phyloP scores from a whole-genome alignment of 2,888 invertebrate genomes.

The Seira sanloemensis region DNA sequence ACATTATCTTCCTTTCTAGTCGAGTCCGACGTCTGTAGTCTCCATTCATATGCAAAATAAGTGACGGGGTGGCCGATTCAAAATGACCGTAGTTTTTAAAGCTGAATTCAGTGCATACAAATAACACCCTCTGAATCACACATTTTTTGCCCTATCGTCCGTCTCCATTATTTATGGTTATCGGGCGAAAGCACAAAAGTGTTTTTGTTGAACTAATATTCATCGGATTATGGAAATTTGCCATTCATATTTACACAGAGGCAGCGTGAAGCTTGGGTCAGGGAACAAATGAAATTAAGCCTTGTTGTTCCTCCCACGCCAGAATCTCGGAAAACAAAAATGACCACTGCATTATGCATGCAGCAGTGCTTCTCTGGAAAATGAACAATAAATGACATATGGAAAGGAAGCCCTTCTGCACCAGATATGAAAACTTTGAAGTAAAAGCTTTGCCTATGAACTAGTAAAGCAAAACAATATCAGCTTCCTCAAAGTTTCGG shows the following conservation, averaged over 20 bases:
- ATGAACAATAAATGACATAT: slow-evolving; percentile 47
- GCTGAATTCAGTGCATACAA: slow-evolving; percentile 23
- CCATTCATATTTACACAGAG: background rate
- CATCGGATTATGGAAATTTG: slow-evolving; percentile 11
- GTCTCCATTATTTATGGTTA: background rate
- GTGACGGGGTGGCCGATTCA: slow-evolving; percentile 46
- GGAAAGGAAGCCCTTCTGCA: slow-evolving; percentile 20
- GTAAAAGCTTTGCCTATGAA: too few species aligned
- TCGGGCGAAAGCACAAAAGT: background rate
- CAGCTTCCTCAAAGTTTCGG: too few species aligned
- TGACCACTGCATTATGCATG: background rate
- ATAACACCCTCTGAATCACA: slow-evolving; percentile 34
- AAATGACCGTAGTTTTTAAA: background rate
- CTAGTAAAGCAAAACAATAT: too few species aligned
- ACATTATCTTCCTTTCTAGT: slow-evolving; percentile 7
- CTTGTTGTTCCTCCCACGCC: slow-evolving; percentile 35
- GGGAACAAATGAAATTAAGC: slow-evolving; percentile 33
- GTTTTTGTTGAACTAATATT: slow-evolving; percentile 18
- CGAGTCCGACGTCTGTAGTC: background rate
- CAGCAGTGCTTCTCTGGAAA: background rate
- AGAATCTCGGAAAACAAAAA: background rate
- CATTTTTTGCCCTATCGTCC: slow-evolving; percentile 17
- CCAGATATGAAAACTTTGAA: too few species aligned
- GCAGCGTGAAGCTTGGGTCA: slow-evolving; percentile 30
- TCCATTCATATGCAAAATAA: slow-evolving; percentile 29